These are phyloP conservation scores for Bujurquina vittata DNA, from an alignment of 2,113 vertebrate species.

Conservation along the genomic window DNA sequence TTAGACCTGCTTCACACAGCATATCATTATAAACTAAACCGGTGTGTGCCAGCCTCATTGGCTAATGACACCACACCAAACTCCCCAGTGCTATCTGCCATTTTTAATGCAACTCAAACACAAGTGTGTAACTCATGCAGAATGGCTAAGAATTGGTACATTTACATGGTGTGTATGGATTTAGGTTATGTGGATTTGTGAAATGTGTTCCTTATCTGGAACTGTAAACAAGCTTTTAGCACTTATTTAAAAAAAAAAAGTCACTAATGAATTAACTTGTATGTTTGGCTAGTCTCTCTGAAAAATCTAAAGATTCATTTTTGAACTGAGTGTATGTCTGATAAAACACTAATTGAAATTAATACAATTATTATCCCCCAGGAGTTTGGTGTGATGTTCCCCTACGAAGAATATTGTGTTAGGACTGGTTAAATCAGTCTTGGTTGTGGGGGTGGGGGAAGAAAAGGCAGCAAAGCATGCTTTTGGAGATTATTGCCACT, in stretches of 20 bases:
- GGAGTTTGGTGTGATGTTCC: constrained; percentile 28
- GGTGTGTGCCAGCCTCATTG: neutral
- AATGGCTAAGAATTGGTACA: neutral
- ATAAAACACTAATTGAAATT: neutral
- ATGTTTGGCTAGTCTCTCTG: neutral
- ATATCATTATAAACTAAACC: neutral
- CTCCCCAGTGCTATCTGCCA: constrained; percentile 4
- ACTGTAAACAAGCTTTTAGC: too few species aligned
- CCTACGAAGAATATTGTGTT: neutral
- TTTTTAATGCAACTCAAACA: neutral
- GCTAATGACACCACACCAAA: constrained; percentile 12
- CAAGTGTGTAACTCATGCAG: neutral
- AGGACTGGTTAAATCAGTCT: neutral
- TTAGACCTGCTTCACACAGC: neutral
- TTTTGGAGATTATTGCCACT: constrained; percentile 48
- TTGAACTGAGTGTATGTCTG: neutral
- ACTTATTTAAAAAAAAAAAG: too few species aligned
- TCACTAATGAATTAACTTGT: too few species aligned
- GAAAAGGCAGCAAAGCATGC: constrained; percentile 6
- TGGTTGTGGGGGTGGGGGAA: neutral
- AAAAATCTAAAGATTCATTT: neutral
- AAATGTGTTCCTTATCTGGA: too few species aligned
- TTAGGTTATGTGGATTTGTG: too few species aligned
- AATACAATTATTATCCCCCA: neutral
- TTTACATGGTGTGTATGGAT: too few species aligned